Base-by-base conservation (phyloP, 2,797 vertebrate species). In the Ibycter americanus region DNA sequence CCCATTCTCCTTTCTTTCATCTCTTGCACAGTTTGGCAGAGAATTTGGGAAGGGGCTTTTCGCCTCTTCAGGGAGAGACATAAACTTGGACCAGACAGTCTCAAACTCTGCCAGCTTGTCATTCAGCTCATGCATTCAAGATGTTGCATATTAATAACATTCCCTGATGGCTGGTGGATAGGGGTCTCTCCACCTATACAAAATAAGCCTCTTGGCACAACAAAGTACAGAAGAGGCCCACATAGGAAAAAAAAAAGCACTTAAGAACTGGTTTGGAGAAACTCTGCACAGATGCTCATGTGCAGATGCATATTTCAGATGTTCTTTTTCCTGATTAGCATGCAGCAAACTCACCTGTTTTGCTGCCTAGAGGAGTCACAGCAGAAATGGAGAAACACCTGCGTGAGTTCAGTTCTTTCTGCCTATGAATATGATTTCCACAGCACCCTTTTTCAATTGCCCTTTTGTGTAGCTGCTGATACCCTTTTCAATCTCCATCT, bases 301-400 rank as follows among this genome's bases (percentile, higher is more conserved):
- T 95, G 95, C 94, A 97, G 96, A 97, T 97, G 97, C 97, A 95
- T 96, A 96, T 97, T 96, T 97, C 96, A 97, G 91, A 90, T 87
- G 49, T 21, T 94, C 93, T 94, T 95, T 96, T 63, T 61, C 55
- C 93, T 96, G 83, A 97, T 97, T 96, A 97, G 90, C 96, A 96
- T 94, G 94, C 95, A 95, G 97, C 58, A 62, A 89, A 80, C 90
- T 97, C 96, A 96, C 96, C 97, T 97, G 97, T 77, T 96, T 89
- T 91, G 44, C 86, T 97, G 91, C 85, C 95, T 94, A 36, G 66
- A 96, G 79, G 80, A 97, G 94, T 93, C 93, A 93, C 32, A 61
- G 93, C 92, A 68, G 70, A 94, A 91, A 94, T 49, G 63, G 95
- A 96, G 77, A 87, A 85, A 91, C 79, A 97, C 95, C 91, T 97